Evolutionary conservation across 2,888 invertebrate genomes (phyloP).

Genomic region (Chloroclysta siterata): DNA sequence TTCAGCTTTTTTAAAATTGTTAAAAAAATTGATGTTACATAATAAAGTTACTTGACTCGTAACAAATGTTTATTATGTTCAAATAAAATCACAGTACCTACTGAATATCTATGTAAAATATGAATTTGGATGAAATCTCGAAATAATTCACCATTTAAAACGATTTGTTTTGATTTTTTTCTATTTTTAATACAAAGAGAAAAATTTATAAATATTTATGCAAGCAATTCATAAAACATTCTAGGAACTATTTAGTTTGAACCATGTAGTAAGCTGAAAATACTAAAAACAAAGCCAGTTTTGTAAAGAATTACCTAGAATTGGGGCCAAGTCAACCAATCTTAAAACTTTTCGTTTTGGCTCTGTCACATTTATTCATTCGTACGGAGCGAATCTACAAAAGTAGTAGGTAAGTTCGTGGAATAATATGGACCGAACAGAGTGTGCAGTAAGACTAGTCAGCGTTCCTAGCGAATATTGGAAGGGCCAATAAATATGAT

Average conservation of each 20-base stretch:
- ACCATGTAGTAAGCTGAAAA: too few species aligned
- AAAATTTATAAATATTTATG: too few species aligned
- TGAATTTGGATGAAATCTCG: too few species aligned
- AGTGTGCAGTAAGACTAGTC: constrained; percentile 16
- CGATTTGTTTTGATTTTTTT: too few species aligned
- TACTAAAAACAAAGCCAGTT: neutral
- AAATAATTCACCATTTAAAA: too few species aligned
- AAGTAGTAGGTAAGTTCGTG: constrained; percentile 5
- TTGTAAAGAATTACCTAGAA: neutral
- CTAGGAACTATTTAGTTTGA: too few species aligned
- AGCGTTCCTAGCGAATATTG: constrained; percentile 48
- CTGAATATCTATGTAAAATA: too few species aligned
- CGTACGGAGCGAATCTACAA: neutral
- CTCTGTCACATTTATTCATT: neutral
- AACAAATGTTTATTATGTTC: too few species aligned
- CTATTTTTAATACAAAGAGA: too few species aligned
- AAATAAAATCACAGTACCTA: too few species aligned
- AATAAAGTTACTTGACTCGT: neutral
- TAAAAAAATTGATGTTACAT: neutral
- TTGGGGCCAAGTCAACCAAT: neutral
- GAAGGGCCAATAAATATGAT: constrained; percentile 76
- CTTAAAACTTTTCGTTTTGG: neutral
- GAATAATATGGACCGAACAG: constrained; percentile 5
- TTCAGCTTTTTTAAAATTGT: too few species aligned
- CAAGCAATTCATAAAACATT: too few species aligned